A percentile compares a stretch with the other conserved stretches of the same genome.
Conservation (phyloP, 1,140 invertebrate genomes). For the Drosophila suzukii region DNA sequence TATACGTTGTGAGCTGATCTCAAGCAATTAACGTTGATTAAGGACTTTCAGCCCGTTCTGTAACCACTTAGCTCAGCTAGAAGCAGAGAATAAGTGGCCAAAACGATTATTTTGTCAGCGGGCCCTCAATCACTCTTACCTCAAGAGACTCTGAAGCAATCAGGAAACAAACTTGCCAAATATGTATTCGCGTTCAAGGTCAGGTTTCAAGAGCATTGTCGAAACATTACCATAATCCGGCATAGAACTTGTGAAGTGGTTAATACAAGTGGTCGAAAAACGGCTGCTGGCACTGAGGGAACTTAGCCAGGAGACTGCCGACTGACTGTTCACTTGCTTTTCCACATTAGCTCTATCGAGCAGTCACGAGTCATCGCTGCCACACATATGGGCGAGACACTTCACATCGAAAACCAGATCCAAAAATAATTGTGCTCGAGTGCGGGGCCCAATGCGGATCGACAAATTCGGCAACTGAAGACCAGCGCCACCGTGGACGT, state of each 20-base stretch:
- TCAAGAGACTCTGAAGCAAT: slow-evolving; percentile 45
- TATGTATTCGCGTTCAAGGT: slow-evolving; percentile 56
- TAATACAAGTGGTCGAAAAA: background rate
- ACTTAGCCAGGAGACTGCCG: background rate
- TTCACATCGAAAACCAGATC: slow-evolving; percentile 60
- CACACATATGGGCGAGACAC: slow-evolving; percentile 20
- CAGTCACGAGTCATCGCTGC: background rate
- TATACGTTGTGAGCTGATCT: background rate
- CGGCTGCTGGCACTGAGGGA: background rate
- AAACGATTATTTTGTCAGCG: background rate
- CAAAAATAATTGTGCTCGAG: slow-evolving; percentile 67
- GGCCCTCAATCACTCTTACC: slow-evolving; percentile 12
- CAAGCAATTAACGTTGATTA: background rate
- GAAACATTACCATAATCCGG: slow-evolving; percentile 22
- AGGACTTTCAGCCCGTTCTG: background rate
- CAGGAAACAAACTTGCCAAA: slow-evolving; percentile 47
- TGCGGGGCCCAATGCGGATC: slow-evolving; percentile 32
- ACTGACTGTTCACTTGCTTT: slow-evolving; percentile 1
- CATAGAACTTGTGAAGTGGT: slow-evolving; percentile 27
- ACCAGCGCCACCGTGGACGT: slow-evolving; percentile 23
- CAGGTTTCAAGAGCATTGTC: slow-evolving; percentile 33
- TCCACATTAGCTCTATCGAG: slow-evolving; percentile 8
- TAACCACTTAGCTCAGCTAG: background rate
- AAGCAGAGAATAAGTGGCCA: too few species aligned
- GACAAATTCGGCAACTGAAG: slow-evolving; percentile 13